These are phyloP conservation scores for Stratiolaelaps scimitus DNA, from an alignment of 1,140 invertebrate species.

Conservation along the genomic window DNA sequence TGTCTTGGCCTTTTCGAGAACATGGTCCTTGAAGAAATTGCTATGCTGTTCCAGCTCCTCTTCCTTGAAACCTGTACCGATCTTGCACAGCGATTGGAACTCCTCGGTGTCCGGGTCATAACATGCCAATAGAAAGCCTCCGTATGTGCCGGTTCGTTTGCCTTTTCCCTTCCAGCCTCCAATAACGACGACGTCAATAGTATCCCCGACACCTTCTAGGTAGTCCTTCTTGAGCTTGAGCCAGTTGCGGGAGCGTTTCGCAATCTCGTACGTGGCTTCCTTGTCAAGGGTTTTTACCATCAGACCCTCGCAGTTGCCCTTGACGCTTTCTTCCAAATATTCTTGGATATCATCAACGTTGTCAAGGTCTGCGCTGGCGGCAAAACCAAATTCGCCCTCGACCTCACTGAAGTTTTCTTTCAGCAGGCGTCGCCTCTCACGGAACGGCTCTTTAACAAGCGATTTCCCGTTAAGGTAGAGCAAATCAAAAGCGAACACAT, in stretches of 20 bases:
- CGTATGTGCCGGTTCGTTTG: slow-evolving; percentile 82
- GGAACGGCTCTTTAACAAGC: slow-evolving; percentile 65
- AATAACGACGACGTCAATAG: slow-evolving; percentile 68
- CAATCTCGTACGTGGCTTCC: slow-evolving; percentile 94
- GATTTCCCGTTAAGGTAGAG: slow-evolving; percentile 83
- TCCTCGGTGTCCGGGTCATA: slow-evolving; percentile 84
- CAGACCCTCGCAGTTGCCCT: slow-evolving; percentile 92
- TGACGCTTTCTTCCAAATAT: slow-evolving; percentile 89
- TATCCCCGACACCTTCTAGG: slow-evolving; percentile 50
- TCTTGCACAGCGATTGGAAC: slow-evolving; percentile 83
- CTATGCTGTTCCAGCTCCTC: slow-evolving; percentile 67
- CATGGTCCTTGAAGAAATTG: slow-evolving; percentile 58
- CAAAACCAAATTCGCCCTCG: slow-evolving; percentile 77
- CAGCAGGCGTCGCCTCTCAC: slow-evolving; percentile 59
- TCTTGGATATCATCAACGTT: slow-evolving; percentile 80
- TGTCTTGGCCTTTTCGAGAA: slow-evolving; percentile 58
- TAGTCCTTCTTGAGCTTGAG: slow-evolving; percentile 63
- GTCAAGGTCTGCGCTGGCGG: slow-evolving; percentile 62
- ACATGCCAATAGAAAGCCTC: slow-evolving; percentile 92
- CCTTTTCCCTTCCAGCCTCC: slow-evolving; percentile 88
- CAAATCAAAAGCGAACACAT: slow-evolving; percentile 94
- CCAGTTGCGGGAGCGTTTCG: slow-evolving; percentile 92
- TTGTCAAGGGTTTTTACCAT: slow-evolving; percentile 94
- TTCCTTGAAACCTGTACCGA: slow-evolving; percentile 95
- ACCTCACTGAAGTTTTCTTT: slow-evolving; percentile 57